Base-by-base conservation (phyloP, 2,113 vertebrate genomes). In the Eclectus roratus region DNA sequence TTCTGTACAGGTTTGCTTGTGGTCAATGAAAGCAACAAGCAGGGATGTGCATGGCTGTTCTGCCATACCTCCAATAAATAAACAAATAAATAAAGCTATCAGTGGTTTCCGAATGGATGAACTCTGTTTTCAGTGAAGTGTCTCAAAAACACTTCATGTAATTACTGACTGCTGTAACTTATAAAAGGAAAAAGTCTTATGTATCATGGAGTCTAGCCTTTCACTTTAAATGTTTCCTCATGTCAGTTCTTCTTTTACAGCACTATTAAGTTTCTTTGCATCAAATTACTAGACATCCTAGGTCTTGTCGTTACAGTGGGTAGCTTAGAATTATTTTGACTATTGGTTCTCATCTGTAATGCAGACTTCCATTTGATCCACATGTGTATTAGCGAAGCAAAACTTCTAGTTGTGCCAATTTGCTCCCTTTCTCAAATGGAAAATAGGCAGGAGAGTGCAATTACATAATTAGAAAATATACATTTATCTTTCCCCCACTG, bases 391-490 rank as follows among this genome's bases (percentile, higher is more conserved):
- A 87, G 37, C 9, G 25, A 87, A 92, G 71, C 69, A 85, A 46
- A 93, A 56, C 25, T 95, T 91, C 77, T 29, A 6, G 18, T 61
- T 87, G 69, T 85, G 90, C 93, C 94, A 95, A 74, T 84, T 84
- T 90, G 24, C 71, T 85, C 60, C 35, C 65, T 79, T 94, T 95
- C 52, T 73, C 56, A 93, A 95, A 87, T 85, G 52, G 87, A 80
- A 96, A 96, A 94, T 63, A 88, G 82, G 63, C 82, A 83, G 66
- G 52, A 82, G 76, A 85, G 27, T 83, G 82, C 52, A 78, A 93
- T 68, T 85, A 47, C 44, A 17, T 95, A 95, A 97, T 96, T 92
- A 86, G 88, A 80, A 96, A 96, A 88, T 89, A 83, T 1, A 29
- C 79, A 78, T 94, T 82, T 94, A 1, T 64, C 72, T 81, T 72